A percentile compares a stretch with the other conserved stretches of the same genome.
phyloP scores from a whole-genome alignment of 1,140 invertebrate genomes.

The Tetraneura akinire region DNA sequence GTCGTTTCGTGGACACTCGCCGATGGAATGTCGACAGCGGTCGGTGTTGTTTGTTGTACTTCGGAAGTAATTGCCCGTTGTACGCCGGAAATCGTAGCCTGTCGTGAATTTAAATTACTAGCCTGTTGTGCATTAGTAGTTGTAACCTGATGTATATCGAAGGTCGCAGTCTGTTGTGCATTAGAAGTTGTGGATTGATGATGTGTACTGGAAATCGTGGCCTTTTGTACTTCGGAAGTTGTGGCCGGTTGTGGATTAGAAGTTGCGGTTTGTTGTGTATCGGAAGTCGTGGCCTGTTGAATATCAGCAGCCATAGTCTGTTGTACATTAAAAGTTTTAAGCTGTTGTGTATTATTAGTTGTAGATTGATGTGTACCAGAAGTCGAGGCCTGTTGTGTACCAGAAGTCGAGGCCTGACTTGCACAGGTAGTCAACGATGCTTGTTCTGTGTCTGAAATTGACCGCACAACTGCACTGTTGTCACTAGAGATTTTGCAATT shows the following conservation, averaged over 20 bases:
- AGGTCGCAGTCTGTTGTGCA: not conserved
- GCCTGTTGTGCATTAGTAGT: too few species aligned
- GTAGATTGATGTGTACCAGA: not conserved
- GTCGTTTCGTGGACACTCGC: not conserved
- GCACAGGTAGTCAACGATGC: too few species aligned
- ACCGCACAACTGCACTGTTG: too few species aligned
- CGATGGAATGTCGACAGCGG: not conserved
- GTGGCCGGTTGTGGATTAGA: too few species aligned
- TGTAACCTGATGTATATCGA: not conserved
- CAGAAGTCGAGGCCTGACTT: not conserved
- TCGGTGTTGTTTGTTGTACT: not conserved
- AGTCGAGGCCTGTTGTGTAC: not conserved
- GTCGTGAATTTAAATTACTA: too few species aligned
- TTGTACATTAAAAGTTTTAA: too few species aligned
- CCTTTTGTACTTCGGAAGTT: too few species aligned
- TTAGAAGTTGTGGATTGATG: not conserved
- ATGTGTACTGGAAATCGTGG: not conserved
- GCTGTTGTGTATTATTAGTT: not conserved
- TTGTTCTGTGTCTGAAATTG: not conserved
- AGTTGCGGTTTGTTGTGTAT: not conserved
- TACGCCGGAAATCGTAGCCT: too few species aligned
- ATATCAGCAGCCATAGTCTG: not conserved
- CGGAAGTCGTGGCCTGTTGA: not conserved
- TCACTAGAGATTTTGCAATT: not conserved
- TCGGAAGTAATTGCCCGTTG: too few species aligned